Evolutionary conservation across 2,797 vertebrate species (phyloP), one percentile per base, ranked within the genome.

Genomic region (Cygnus olor): DNA sequence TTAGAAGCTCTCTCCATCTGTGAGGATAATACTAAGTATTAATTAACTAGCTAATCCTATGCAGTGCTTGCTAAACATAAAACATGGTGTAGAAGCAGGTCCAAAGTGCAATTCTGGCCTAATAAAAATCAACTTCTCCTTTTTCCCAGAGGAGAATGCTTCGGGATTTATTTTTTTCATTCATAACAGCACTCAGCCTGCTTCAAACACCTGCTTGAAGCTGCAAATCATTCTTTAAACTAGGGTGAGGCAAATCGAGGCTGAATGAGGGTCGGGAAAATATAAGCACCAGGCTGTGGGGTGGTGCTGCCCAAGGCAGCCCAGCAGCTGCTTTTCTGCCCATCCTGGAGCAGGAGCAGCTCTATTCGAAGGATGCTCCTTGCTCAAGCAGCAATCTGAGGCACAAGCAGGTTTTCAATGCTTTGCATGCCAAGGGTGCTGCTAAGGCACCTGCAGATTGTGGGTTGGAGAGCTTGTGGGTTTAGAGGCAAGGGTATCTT

Each of bases 11-110:
- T 88, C 82, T 95, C 95, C 89, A 95, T 94, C 91, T 96, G 91
- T 92, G 89, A 91, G 91, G 82, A 89, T 92, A 96, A 94, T 94
- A 69, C 73, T 60, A 93, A 96, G 90, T 94, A 95, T 94, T 96
- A 97, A 94, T 97, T 96, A 95, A 92, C 93, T 42, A 88, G 56
- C 60, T 97, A 96, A 97, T 94, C 91, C 89, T 92, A 42, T 91
- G 85, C 68, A 53, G 70, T 2, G 57, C 91, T 95, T 90, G 49
- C 77, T 84, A 95, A 94, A 96, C 90, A 94, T 89, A 90, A 95
- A 95, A 76, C 70, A 93, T 0, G 32, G 21, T 45, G 36, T 56
- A 85, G 73, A 83, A 90, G 71, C 16, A 27, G 89, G 94, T 88
- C 92, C 87, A 80, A 81, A 90, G 91, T 86, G 64, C 3, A 6